Conservation (phyloP, 2,888 invertebrate genomes). For the Hypsopygia costalis region DNA sequence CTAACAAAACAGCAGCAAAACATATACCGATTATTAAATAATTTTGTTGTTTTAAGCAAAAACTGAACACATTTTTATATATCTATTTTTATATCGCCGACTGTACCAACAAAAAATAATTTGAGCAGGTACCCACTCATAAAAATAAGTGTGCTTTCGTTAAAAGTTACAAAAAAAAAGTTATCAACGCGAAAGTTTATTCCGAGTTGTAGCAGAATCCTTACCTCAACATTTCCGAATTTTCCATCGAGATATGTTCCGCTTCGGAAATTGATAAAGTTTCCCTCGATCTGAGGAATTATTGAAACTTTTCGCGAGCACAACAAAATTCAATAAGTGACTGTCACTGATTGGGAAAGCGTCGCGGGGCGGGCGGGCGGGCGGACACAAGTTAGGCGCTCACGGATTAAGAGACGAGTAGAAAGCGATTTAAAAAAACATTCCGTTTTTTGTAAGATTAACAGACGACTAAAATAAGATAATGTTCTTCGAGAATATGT, state of each 20-base stretch:
- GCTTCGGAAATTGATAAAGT: conserved; percentile 77
- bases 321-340: conserved; percentile 79
- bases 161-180: conserved; percentile 11
- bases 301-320: conserved; percentile 70
- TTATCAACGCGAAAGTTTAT: conserved; percentile 2
- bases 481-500: too few relatives aligned
- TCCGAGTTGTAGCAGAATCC: conserved; percentile 7
- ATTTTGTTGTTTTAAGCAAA: too few relatives aligned
- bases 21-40: too few relatives aligned
- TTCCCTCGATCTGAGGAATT: conserved; percentile 64
- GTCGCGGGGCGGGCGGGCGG: conserved; percentile 23
- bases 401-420: neutral
- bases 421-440: neutral
- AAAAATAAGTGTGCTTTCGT: conserved; percentile 6
- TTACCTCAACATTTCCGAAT: conserved; percentile 28
- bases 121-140: neutral
- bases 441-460: too few relatives aligned
- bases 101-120: too few relatives aligned
- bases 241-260: conserved; percentile 54
- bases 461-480: too few relatives aligned
- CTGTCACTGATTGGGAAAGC: conserved; percentile 68
- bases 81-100: too few relatives aligned
- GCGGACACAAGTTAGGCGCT: neutral
- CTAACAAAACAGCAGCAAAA: too few relatives aligned
- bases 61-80: too few relatives aligned